Conservation (phyloP, 2,113 vertebrate species). For the Planiliza haematocheilus region DNA sequence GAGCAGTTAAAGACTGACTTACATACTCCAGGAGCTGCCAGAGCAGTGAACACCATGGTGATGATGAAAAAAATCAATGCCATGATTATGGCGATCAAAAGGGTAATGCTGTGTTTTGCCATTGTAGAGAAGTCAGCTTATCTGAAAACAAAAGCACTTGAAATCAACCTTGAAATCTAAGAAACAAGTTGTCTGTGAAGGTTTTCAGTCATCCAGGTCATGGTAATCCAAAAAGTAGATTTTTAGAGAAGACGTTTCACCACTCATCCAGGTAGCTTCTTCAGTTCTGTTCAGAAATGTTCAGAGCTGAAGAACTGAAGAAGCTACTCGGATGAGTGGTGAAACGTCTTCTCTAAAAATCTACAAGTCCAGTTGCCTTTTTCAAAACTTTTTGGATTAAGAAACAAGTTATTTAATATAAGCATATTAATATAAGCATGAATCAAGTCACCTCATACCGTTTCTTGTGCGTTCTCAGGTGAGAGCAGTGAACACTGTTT, state of each 20-base stretch:
- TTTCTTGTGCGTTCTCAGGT: neutral
- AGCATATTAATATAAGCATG: neutral
- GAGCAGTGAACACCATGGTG: conserved; percentile 59
- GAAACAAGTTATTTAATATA: no score
- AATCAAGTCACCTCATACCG: neutral
- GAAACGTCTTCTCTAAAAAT: no score
- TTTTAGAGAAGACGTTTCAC: no score
- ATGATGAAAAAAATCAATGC: conserved; percentile 68
- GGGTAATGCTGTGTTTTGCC: conserved; percentile 61
- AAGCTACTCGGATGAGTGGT: no score
- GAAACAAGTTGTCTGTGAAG: neutral
- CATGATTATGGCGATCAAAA: conserved; percentile 50
- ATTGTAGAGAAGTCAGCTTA: conserved; percentile 44
- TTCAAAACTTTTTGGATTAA: no score
- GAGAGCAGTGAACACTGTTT: neutral
- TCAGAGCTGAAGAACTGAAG: no score
- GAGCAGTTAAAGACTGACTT: conserved; percentile 40
- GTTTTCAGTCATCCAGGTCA: no score
- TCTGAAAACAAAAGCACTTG: conserved; percentile 22
- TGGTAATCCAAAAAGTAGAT: no score
- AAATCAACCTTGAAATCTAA: neutral
- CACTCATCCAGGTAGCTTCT: no score
- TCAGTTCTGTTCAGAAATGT: no score
- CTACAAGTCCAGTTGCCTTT: no score
- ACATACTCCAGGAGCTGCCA: conserved; percentile 69